Conservation (phyloP, 2,113 vertebrate species). For the Syngnathus typhle region DNA sequence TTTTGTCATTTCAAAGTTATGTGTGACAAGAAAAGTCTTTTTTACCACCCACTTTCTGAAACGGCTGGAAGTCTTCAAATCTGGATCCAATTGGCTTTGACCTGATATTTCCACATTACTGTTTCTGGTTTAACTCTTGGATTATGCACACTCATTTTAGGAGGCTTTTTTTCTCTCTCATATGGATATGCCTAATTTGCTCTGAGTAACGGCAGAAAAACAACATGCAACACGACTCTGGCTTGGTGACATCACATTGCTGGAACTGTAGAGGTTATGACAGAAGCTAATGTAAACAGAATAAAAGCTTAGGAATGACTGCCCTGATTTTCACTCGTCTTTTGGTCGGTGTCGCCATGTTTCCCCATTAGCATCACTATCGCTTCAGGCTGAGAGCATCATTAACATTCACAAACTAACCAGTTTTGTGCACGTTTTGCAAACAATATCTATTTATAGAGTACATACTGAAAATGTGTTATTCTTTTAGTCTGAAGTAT, state of each 20-base stretch:
- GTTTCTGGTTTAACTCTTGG: neutral
- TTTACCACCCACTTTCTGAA: neutral
- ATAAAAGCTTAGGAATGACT: constrained; percentile 36
- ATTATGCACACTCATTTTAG: constrained; percentile 6
- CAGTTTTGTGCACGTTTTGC: neutral
- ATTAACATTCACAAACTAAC: neutral
- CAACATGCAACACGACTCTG: constrained; percentile 17
- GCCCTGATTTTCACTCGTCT: constrained; percentile 26
- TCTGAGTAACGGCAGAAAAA: constrained; percentile 32
- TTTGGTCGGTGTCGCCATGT: constrained; percentile 11
- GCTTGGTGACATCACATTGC: constrained; percentile 25
- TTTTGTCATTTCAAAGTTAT: neutral
- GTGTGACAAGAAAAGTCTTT: neutral
- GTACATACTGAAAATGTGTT: neutral
- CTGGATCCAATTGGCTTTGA: constrained; percentile 3
- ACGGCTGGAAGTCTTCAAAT: neutral
- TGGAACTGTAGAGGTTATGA: constrained; percentile 27
- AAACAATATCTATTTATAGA: neutral
- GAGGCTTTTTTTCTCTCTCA: constrained; percentile 2
- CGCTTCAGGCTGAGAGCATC: constrained; percentile 10
- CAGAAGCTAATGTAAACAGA: constrained; percentile 29
- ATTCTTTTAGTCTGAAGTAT: neutral
- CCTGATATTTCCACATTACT: neutral
- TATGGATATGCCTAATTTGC: constrained; percentile 16
- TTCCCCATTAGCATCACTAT: constrained; percentile 18